phyloP scores from a whole-genome alignment of 1,140 invertebrate species.

The Monochamus saltuarius region DNA sequence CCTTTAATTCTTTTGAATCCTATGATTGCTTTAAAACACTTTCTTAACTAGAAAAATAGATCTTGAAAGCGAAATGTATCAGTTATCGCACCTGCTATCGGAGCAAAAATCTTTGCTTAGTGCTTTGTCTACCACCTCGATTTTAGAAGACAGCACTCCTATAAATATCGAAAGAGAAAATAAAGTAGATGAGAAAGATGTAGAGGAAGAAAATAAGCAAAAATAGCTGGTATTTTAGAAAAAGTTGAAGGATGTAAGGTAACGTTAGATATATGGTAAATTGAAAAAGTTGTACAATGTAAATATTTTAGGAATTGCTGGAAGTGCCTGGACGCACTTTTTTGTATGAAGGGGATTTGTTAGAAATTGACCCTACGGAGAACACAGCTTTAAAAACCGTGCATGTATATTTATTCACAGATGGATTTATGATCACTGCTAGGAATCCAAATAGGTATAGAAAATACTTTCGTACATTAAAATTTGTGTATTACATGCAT shows the following conservation, averaged over 20 bases:
- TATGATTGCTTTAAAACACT: neutral
- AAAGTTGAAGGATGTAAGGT: constrained; percentile 87
- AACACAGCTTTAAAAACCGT: constrained; percentile 83
- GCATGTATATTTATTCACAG: constrained; percentile 91
- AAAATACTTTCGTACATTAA: neutral
- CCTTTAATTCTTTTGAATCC: constrained; percentile 31
- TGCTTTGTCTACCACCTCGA: constrained; percentile 72
- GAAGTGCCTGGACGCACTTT: constrained; percentile 76
- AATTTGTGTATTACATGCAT: neutral
- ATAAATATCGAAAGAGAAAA: constrained; percentile 62
- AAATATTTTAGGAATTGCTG: constrained; percentile 62
- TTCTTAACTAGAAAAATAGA: constrained; percentile 56
- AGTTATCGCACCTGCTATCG: constrained; percentile 91
- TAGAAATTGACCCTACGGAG: constrained; percentile 86
- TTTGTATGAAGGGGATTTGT: constrained; percentile 84
- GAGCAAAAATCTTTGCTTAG: constrained; percentile 88
- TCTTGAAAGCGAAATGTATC: constrained; percentile 98
- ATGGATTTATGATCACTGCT: constrained; percentile 63
- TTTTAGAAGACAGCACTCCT: constrained; percentile 65
- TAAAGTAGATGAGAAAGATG: constrained; percentile 57
- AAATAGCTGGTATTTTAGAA: constrained; percentile 78
- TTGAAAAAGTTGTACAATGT: constrained; percentile 7
- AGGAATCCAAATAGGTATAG: constrained; percentile 72
- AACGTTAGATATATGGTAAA: constrained; percentile 32
- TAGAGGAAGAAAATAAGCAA: constrained; percentile 64